Conservation (phyloP, 2,888 invertebrate species). For the Agrotis ipsilon region DNA sequence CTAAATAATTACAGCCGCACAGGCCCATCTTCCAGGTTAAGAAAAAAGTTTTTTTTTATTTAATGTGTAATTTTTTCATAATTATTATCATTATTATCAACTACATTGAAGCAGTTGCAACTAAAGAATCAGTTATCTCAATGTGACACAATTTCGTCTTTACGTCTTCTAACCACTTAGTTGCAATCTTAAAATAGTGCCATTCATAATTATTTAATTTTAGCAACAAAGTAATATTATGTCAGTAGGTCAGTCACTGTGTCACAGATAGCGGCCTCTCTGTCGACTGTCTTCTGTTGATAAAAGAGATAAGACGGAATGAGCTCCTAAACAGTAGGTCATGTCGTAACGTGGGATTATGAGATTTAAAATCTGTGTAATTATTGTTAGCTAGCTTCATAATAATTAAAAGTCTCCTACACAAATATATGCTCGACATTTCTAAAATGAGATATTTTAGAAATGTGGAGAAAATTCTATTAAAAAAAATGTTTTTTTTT, state of each 20-base stretch:
- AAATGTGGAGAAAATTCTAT: too few relatives aligned
- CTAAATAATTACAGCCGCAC: too few relatives aligned
- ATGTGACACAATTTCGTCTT: too few relatives aligned
- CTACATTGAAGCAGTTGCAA: not conserved
- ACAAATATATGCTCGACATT: too few relatives aligned
- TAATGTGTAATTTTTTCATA: too few relatives aligned
- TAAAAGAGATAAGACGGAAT: constrained; percentile 9
- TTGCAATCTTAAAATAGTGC: not conserved
- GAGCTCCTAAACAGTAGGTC: not conserved
- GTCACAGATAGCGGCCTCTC: constrained; percentile 14
- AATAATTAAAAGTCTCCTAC: too few relatives aligned
- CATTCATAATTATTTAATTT: not conserved
- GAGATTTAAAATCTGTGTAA: not conserved
- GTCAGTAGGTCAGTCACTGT: constrained; percentile 33
- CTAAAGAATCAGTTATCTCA: too few relatives aligned
- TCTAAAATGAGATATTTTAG: too few relatives aligned
- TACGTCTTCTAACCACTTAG: not conserved
- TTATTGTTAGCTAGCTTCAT: not conserved
- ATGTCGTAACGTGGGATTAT: not conserved
- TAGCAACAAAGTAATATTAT: constrained; percentile 3
- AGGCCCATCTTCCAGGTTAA: too few relatives aligned
- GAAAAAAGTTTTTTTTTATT: too few relatives aligned
- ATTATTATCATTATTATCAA: too few relatives aligned
- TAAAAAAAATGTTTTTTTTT: too few relatives aligned
- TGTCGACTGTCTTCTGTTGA: not conserved